These are phyloP conservation scores for Pristionchus entomophagus DNA, from an alignment of 2,888 invertebrate species.

Conservation along the genomic window DNA sequence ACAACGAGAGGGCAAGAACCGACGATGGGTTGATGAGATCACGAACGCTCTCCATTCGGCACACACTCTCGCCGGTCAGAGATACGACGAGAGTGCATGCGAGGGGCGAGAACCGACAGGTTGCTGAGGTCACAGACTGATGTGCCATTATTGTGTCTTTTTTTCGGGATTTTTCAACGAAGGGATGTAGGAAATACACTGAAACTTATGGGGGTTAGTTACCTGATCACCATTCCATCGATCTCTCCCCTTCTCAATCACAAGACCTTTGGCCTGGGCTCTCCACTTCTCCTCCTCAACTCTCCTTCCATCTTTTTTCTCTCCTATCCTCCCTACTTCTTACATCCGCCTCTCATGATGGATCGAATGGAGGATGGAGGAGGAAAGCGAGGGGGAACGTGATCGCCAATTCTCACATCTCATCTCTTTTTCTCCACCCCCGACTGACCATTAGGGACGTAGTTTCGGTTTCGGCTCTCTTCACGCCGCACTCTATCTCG, in stretches of 20 bases:
- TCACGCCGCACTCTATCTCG: too few species aligned
- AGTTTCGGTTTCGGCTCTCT: too few species aligned
- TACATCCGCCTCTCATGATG: conserved; percentile 25
- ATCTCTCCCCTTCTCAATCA: background rate
- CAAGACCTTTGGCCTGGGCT: background rate
- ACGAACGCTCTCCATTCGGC: too few species aligned
- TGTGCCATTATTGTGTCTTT: background rate
- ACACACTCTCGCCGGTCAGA: too few species aligned
- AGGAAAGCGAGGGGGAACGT: background rate
- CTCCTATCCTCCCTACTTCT: conserved; percentile 25
- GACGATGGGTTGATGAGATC: background rate
- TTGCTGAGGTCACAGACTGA: background rate
- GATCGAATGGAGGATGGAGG: conserved; percentile 1
- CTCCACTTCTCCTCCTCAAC: background rate
- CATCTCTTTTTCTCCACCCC: background rate
- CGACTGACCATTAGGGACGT: too few species aligned
- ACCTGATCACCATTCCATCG: background rate
- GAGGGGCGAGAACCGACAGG: background rate
- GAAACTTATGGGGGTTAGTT: background rate
- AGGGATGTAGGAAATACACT: background rate
- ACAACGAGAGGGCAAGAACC: background rate
- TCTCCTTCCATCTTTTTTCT: background rate
- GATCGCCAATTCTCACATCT: conserved; percentile 33
- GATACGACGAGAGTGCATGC: background rate
- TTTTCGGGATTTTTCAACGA: background rate